Percentiles rank a stretch among this genome's conserved stretches.
These are phyloP conservation scores for Falco novaeseelandiae DNA, from an alignment of 2,797 vertebrate genomes.

Conservation along the genomic window DNA sequence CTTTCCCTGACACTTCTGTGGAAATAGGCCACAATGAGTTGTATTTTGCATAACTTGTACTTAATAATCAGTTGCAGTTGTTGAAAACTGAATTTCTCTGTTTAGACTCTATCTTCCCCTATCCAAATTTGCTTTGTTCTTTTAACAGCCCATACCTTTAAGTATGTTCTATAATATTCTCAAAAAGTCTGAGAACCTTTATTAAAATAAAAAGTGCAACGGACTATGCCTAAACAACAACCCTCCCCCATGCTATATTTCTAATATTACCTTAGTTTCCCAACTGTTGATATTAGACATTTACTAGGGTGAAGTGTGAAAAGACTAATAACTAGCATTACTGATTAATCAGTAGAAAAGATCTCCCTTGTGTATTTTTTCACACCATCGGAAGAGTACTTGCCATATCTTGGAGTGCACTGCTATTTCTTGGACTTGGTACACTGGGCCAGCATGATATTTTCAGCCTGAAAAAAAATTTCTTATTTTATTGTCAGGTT, in stretches of 20 bases:
- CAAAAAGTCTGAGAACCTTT: neutral
- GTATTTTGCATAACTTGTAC: neutral
- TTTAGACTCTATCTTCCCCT: neutral
- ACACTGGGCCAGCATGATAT: slow-evolving; percentile 79
- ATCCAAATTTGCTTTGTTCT: neutral
- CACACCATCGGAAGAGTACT: slow-evolving; percentile 59
- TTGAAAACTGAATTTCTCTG: neutral
- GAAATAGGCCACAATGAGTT: neutral
- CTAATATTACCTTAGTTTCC: neutral
- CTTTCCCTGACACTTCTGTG: neutral
- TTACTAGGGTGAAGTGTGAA: neutral
- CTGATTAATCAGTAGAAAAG: neutral
- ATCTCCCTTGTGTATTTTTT: neutral
- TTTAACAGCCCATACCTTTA: neutral
- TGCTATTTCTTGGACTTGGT: slow-evolving; percentile 84
- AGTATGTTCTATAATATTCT: neutral
- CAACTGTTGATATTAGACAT: neutral
- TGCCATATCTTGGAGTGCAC: slow-evolving; percentile 78
- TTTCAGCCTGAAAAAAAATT: slow-evolving; percentile 76
- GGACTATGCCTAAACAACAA: neutral
- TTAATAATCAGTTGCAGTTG: neutral
- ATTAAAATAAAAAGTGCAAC: neutral
- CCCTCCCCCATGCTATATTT: neutral
- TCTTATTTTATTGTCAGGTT: neutral
- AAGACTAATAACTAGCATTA: neutral